Percentiles rank a stretch among this genome's conserved stretches.
Evolutionary conservation across 2,888 invertebrate species (phyloP).

Genomic region (Acanthosepion esculentum): DNA sequence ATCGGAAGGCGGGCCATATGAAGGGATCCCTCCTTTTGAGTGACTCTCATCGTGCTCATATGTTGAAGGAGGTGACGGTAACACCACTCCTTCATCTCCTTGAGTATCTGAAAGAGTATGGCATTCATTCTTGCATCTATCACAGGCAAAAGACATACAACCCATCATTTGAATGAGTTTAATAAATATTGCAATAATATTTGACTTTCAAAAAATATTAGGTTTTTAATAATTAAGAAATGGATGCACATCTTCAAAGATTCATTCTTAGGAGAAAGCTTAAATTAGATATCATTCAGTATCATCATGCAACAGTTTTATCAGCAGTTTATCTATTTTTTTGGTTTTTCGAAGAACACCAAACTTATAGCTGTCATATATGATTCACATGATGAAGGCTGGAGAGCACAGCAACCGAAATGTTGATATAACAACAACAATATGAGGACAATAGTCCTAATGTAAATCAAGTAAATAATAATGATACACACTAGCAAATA

Average conservation of each 20-base stretch:
- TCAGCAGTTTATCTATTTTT: no score
- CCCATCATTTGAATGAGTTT: not conserved
- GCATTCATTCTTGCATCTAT: conserved; percentile 46
- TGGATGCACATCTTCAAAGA: no score
- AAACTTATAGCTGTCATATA: no score
- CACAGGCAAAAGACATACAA: not conserved
- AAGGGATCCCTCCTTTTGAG: conserved; percentile 25
- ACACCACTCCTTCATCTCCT: conserved; percentile 40
- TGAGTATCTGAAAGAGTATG: conserved; percentile 46
- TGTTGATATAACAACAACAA: no score
- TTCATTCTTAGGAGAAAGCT: not conserved
- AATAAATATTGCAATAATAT: not conserved
- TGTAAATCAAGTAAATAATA: no score
- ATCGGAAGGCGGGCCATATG: conserved; percentile 16
- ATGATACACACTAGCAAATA: no score
- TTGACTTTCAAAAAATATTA: not conserved
- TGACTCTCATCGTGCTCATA: conserved; percentile 38
- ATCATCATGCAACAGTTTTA: not conserved
- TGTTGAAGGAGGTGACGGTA: conserved; percentile 43
- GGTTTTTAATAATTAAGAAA: no score
- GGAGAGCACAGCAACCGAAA: no score
- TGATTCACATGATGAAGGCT: no score
- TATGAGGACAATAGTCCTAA: no score
- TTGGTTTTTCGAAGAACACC: no score
- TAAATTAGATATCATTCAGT: not conserved